Percentiles rank a stretch among this genome's conserved stretches.
These are phyloP conservation scores for Batillaria attramentaria DNA, from an alignment of 1,140 invertebrate genomes.

Conservation along the genomic window DNA sequence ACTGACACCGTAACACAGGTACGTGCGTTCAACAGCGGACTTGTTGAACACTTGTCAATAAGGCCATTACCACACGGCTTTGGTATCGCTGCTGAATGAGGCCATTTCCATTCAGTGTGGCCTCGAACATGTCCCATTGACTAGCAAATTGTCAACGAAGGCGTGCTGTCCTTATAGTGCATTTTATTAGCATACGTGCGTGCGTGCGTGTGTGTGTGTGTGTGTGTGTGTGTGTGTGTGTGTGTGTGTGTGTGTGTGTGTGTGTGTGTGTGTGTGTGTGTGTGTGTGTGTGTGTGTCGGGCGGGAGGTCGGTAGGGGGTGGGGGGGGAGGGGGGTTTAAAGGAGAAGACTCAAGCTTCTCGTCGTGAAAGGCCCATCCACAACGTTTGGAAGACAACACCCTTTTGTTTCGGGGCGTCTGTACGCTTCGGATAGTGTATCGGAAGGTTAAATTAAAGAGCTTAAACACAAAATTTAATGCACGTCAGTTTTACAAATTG, in stretches of 20 bases:
- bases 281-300: background rate
- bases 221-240: constrained; percentile 2
- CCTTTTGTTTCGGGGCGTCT: background rate
- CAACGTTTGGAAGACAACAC: background rate
- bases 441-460: too few relatives aligned
- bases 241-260: constrained; percentile 2
- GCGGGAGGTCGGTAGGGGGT: too few relatives aligned
- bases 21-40: too few relatives aligned
- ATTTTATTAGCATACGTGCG: background rate
- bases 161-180: background rate
- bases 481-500: background rate
- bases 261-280: background rate
- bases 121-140: background rate
- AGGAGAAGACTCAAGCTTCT: background rate
- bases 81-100: background rate
- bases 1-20: too few relatives aligned
- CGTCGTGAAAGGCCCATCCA: background rate
- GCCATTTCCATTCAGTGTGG: background rate
- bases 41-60: background rate
- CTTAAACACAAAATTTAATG: too few relatives aligned
- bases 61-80: background rate
- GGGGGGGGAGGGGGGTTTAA: background rate
- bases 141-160: background rate
- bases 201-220: background rate
- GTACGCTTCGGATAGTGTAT: background rate